Evolutionary conservation across 2,113 vertebrate genomes (phyloP).

Genomic region (Potamarius usumacintae): DNA sequence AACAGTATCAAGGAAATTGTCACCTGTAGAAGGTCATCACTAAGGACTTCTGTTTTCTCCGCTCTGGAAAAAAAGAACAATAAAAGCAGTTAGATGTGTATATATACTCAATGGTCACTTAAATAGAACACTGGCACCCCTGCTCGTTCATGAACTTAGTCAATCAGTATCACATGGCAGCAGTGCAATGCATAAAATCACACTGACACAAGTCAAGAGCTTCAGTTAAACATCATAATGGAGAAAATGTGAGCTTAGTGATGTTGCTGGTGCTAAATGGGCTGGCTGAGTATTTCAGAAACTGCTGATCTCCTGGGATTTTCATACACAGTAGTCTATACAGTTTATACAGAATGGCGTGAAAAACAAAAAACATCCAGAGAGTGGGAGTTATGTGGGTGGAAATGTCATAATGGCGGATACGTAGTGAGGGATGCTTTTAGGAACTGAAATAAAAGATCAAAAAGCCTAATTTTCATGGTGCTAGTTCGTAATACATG

Average conservation of each 20-base stretch:
- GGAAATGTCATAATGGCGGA: not conserved
- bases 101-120: not conserved
- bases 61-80: constrained; percentile 74
- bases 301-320: not conserved
- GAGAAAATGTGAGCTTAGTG: not conserved
- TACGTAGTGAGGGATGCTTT: too few relatives aligned
- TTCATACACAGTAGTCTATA: not conserved
- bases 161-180: not conserved
- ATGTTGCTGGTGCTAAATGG: not conserved
- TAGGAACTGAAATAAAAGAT: too few relatives aligned
- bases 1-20: constrained; percentile 36
- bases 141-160: not conserved
- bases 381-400: not conserved
- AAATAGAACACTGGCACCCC: not conserved
- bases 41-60: constrained; percentile 96
- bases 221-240: not conserved
- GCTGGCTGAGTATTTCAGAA: not conserved
- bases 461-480: too few relatives aligned
- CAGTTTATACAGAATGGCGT: not conserved
- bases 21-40: constrained; percentile 94
- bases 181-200: not conserved
- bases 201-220: not conserved
- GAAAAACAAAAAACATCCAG: not conserved
- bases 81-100: constrained; percentile 5
- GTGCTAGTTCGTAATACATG: too few relatives aligned